Base-by-base conservation (phyloP, 2,888 invertebrate genomes). In the Loripinus fragilis region DNA sequence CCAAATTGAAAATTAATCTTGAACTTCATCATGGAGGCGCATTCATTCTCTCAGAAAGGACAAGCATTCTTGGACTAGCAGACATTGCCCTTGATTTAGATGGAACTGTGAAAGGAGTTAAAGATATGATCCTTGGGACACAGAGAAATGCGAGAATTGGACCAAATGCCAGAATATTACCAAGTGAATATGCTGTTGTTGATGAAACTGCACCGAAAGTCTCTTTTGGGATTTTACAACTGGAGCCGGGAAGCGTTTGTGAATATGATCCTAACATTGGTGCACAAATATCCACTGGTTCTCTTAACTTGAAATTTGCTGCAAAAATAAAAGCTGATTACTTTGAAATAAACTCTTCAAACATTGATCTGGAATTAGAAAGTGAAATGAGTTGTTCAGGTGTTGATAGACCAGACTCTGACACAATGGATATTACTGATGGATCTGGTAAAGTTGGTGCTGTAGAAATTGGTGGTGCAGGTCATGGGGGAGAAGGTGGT, bases 21-120 rank as follows among this genome's bases (percentile, higher is more conserved):
- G 89, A 89, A 41, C 85, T 90, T 0, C 87, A 89, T 72, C 70
- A 87, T 71, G 89, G 89, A n/a, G 90, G 90, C 25, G 86, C 88
- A 75, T 89, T 89, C 69, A 80, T 90, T 15, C 67, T 90, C 69
- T 89, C 90, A 0, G 89, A 90, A 73, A 88, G 87, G 8, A 86
- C 87, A 2, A 83, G 83, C 10, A 85, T 90, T 30, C 78, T 90
- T 38, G 90, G 90, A 0, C 82, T 86, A 42, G 88, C 85, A 10
- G 64, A 80, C 2, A 81, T 80, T 28, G 89, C 90, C 1, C 70
- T 90, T 25, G 88, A 90, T 72, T 71, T 90, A 20, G 83, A 90
- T 70, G 90, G 90, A 2, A 76, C 83, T 7, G n/a, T 90, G 71
- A 75, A 83, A 64, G 90, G 90, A 30, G 87, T 86, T 0, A 60